Conservation (phyloP, 2,888 invertebrate genomes). For the Allygus modestus region DNA sequence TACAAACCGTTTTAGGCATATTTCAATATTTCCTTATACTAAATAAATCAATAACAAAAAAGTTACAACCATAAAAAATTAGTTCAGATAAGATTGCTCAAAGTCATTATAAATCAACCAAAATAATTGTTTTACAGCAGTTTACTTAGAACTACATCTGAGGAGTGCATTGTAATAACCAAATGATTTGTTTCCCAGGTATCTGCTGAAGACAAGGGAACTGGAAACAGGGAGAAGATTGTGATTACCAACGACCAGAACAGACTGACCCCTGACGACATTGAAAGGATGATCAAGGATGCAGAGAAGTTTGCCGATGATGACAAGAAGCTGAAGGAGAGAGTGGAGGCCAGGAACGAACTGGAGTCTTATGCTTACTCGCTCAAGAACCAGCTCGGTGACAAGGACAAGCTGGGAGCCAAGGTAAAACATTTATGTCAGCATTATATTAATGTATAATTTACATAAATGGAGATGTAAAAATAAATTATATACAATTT, state of each 20-base stretch:
- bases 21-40: no score
- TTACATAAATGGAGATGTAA: background rate
- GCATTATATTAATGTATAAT: no score
- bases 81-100: no score
- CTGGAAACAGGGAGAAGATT: conserved; percentile 99
- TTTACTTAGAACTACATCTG: no score
- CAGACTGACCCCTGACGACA: conserved; percentile 97
- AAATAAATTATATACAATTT: background rate
- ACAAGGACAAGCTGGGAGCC: conserved; percentile 97
- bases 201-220: conserved; percentile 99
- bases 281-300: conserved; percentile 99
- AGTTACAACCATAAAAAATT: no score
- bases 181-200: conserved; percentile 76
- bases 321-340: conserved; percentile 97
- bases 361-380: conserved; percentile 98
- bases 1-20: no score
- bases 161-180: no score
- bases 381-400: conserved; percentile 96
- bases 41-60: no score
- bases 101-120: no score
- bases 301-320: conserved; percentile 99
- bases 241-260: conserved; percentile 99
- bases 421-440: no score
- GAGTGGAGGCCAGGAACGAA: conserved; percentile 97
- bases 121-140: no score